Evolutionary conservation across 2,797 vertebrate species (phyloP).

Genomic region (Tarsius wallacei): DNA sequence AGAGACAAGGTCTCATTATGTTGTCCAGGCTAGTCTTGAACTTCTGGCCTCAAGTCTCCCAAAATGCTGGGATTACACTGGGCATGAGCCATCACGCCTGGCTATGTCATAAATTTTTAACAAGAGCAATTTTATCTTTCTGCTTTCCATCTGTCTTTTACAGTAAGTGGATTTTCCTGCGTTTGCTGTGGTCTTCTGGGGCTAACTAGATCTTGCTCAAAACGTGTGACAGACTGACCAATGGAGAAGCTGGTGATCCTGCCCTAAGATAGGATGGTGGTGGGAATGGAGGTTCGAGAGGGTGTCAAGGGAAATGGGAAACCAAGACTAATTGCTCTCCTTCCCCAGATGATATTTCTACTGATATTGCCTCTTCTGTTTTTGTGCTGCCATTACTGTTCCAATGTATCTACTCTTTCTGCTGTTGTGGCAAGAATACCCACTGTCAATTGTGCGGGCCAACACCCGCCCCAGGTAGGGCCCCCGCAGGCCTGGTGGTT

Average conservation of each 20-base stretch:
- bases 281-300: background rate
- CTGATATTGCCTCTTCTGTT: accelerated
- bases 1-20: no score
- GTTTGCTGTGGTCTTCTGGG: background rate
- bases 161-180: background rate
- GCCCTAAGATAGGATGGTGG: no score
- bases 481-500: accelerated
- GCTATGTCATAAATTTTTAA: conserved; percentile 54
- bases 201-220: background rate
- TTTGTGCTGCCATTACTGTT: accelerated
- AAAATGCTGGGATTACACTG: no score
- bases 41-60: no score
- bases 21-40: no score
- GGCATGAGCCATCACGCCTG: no score
- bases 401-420: background rate
- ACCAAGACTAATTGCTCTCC: background rate
- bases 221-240: accelerated
- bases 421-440: accelerated
- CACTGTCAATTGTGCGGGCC: background rate
- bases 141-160: conserved; percentile 75
- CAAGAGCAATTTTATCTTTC: background rate
- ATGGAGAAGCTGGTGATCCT: background rate
- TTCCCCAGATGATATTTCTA: background rate
- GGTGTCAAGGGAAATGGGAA: background rate
- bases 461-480: background rate